phyloP scores from a whole-genome alignment of 2,797 vertebrate species.

The Carcharodon carcharias region DNA sequence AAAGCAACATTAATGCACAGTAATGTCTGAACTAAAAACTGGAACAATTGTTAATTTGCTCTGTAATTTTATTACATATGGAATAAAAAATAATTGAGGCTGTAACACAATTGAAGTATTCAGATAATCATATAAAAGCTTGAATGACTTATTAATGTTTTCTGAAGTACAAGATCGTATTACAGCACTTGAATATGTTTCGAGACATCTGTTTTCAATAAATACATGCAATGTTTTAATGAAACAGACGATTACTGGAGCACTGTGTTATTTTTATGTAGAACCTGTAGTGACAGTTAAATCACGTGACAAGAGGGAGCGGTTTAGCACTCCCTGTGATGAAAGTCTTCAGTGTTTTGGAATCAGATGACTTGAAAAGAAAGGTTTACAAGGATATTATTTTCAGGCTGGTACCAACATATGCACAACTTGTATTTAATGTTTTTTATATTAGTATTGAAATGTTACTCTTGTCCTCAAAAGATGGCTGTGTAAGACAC shows the following conservation, averaged over 20 bases:
- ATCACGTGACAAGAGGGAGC: neutral
- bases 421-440: neutral
- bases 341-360: neutral
- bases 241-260: neutral
- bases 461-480: neutral
- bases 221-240: slow-evolving; percentile 19
- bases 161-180: neutral
- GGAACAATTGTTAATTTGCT: neutral
- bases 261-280: neutral
- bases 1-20: neutral
- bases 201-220: neutral
- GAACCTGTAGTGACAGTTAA: neutral
- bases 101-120: neutral
- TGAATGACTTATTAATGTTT: neutral
- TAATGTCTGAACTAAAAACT: neutral
- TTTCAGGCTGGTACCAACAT: neutral
- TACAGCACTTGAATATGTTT: slow-evolving; percentile 2
- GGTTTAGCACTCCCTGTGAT: neutral
- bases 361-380: neutral
- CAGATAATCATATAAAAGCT: neutral
- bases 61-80: neutral
- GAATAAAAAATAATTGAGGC: neutral
- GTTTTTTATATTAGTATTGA: neutral
- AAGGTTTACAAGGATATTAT: neutral
- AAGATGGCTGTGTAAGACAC: neutral